Conservation (phyloP, 2,797 vertebrate species). For the Monodelphis domestica region DNA sequence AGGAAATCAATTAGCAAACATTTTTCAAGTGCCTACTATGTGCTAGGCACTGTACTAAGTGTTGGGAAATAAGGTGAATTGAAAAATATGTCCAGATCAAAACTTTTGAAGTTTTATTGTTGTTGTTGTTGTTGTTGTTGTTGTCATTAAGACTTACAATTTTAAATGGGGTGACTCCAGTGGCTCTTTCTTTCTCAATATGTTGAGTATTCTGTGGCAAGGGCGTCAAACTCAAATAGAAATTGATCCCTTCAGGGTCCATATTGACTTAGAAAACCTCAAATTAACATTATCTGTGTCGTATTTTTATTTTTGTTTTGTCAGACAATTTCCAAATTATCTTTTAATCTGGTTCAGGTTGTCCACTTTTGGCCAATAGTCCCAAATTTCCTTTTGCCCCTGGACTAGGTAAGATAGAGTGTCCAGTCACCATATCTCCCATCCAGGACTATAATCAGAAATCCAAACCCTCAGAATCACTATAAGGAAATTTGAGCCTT, state of each 20-base stretch:
- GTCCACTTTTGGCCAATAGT: neutral
- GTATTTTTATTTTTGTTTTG: neutral
- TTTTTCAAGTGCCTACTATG: constrained; percentile 8
- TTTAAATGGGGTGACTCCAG: constrained; percentile 19
- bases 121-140: neutral
- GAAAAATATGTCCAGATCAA: neutral
- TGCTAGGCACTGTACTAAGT: neutral
- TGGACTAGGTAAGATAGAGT: constrained; percentile 12
- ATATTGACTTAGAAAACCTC: neutral
- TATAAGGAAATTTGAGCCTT: neutral
- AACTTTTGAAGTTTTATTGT: neutral
- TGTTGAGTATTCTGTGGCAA: constrained; percentile 6
- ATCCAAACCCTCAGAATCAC: constrained; percentile 37
- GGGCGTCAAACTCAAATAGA: neutral
- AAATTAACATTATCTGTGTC: neutral
- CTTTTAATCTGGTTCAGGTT: neutral
- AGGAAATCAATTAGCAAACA: constrained; percentile 46
- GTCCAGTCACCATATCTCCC: constrained; percentile 42
- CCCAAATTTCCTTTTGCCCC: constrained; percentile 46
- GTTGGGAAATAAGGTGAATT: neutral
- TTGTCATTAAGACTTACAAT: neutral
- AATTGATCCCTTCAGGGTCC: neutral
- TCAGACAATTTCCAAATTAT: neutral
- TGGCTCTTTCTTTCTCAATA: constrained; percentile 32
- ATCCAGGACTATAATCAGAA: constrained; percentile 47